A percentile compares a stretch with the other conserved stretches of the same genome.
These are phyloP conservation scores for Ferrisia virgata DNA, from an alignment of 2,888 invertebrate genomes.

Conservation along the genomic window DNA sequence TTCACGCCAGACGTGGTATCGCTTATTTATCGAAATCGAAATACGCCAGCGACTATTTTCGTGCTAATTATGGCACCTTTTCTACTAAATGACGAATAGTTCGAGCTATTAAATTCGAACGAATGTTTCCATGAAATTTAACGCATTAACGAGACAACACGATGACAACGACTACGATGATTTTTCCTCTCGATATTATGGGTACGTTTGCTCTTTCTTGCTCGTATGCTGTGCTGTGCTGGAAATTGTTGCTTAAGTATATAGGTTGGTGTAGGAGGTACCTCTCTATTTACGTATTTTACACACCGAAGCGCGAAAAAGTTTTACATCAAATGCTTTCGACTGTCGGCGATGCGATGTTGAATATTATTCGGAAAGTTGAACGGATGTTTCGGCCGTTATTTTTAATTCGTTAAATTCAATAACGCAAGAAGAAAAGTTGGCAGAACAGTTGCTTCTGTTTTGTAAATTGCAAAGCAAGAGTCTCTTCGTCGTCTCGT, in stretches of 20 bases:
- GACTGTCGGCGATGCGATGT: background rate
- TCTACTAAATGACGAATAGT: background rate
- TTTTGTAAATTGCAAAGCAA: too few species aligned
- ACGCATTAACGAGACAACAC: background rate
- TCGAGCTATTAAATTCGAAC: background rate
- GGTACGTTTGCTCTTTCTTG: too few species aligned
- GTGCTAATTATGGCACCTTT: background rate
- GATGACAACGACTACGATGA: background rate
- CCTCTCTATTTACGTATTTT: too few species aligned
- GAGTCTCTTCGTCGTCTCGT: background rate
- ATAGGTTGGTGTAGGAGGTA: too few species aligned
- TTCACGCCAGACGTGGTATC: background rate
- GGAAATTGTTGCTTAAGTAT: too few species aligned
- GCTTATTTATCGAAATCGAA: background rate
- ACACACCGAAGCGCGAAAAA: background rate
- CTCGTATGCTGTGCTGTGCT: too few species aligned
- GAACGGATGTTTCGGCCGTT: background rate
- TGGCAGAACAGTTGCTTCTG: background rate
- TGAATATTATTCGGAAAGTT: background rate
- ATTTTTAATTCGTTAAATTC: conserved; percentile 9
- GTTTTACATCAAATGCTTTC: background rate
- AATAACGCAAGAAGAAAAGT: background rate
- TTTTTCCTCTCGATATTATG: background rate
- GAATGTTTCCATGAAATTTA: background rate
- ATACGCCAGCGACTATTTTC: too few species aligned